These are phyloP conservation scores for Crotalus horridus DNA, from an alignment of 2,113 vertebrate genomes.

Conservation along the genomic window DNA sequence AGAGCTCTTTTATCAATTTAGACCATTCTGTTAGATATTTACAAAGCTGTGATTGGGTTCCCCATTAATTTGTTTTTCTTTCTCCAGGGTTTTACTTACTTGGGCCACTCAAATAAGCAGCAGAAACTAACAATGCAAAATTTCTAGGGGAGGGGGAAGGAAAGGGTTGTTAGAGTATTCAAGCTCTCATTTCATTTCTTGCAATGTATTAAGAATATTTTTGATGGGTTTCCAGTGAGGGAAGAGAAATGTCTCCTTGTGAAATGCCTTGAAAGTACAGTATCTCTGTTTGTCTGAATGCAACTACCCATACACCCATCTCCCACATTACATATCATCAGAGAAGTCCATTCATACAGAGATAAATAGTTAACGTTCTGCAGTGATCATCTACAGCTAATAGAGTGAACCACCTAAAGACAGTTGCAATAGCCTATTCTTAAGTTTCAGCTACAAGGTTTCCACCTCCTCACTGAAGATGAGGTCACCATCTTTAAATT, in stretches of 20 bases:
- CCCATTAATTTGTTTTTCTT: conserved; percentile 10
- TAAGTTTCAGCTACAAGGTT: conserved; percentile 48
- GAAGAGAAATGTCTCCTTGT: conserved; percentile 25
- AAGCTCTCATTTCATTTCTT: not conserved
- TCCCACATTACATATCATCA: not conserved
- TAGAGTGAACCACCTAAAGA: conserved; percentile 10
- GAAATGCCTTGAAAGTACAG: not conserved
- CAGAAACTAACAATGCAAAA: not conserved
- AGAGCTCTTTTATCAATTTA: not conserved
- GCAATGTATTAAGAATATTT: not conserved
- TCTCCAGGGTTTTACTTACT: not conserved
- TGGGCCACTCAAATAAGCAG: not conserved
- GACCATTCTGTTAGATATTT: not conserved
- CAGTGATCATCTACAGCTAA: not conserved
- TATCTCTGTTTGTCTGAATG: not conserved
- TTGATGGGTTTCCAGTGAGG: not conserved
- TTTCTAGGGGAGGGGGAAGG: not conserved
- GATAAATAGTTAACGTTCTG: conserved; percentile 46
- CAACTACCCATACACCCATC: rapidly evolving
- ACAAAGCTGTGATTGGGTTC: not conserved
- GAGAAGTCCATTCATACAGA: rapidly evolving
- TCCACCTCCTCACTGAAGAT: conserved; percentile 28
- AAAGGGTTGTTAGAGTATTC: not conserved
- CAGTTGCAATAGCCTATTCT: conserved; percentile 15
- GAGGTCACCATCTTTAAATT: conserved; percentile 32